These are phyloP conservation scores for Recurvirostra avosetta DNA, from an alignment of 2,113 vertebrate genomes.

Conservation along the genomic window DNA sequence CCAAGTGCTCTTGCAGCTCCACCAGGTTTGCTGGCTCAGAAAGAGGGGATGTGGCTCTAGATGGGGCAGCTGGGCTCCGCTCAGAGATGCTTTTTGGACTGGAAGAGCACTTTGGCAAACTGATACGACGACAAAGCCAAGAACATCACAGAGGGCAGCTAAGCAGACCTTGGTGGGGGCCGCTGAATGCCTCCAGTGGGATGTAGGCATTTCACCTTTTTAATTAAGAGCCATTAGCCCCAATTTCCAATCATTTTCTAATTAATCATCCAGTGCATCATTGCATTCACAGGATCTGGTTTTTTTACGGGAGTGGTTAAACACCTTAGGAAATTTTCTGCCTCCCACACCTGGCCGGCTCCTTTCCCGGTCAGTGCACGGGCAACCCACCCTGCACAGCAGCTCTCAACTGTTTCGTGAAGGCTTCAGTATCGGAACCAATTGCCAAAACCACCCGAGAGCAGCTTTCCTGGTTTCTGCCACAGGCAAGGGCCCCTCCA, in stretches of 20 bases:
- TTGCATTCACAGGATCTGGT: background rate
- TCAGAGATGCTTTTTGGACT: background rate
- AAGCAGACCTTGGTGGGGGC: background rate
- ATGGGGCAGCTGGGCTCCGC: background rate
- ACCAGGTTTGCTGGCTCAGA: background rate
- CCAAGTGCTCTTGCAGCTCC: background rate
- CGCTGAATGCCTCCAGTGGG: background rate
- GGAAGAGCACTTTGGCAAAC: background rate
- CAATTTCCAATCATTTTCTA: background rate
- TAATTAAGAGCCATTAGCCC: background rate
- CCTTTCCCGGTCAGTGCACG: no score
- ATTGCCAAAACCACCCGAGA: background rate
- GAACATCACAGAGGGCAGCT: background rate
- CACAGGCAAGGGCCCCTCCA: background rate
- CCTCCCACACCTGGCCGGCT: no score
- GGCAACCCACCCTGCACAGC: background rate
- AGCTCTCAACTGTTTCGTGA: background rate
- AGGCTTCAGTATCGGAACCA: background rate
- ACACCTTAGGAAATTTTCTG: background rate
- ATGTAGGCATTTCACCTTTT: background rate
- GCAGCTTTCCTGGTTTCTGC: background rate
- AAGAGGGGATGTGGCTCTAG: background rate
- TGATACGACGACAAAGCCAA: background rate
- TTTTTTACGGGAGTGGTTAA: background rate
- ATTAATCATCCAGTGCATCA: background rate